Conservation (phyloP, 2,113 vertebrate genomes). For the Rhinopomastus cyanomelas region DNA sequence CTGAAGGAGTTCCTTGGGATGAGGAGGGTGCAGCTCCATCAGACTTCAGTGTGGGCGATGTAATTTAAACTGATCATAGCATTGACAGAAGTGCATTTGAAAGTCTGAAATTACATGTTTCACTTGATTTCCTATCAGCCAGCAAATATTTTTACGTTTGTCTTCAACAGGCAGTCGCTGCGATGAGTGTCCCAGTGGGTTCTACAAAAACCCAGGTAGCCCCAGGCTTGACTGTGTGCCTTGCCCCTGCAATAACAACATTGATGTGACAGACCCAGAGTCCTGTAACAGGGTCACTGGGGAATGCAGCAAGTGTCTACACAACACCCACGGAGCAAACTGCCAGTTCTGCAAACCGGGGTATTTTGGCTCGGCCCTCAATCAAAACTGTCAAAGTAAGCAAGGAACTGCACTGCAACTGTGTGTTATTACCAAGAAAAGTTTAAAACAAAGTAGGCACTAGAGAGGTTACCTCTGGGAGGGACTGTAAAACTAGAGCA, state of each 20-base stretch:
- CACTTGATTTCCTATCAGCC: neutral
- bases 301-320: constrained; percentile 81
- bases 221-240: constrained; percentile 60
- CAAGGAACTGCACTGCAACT: neutral
- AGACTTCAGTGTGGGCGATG: neutral
- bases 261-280: constrained; percentile 69
- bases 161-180: constrained; percentile 77
- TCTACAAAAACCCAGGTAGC: constrained; percentile 75
- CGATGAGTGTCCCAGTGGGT: constrained; percentile 79
- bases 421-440: neutral
- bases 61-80: neutral
- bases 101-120: neutral
- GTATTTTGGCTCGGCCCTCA: constrained; percentile 82
- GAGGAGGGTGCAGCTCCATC: neutral
- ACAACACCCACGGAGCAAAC: constrained; percentile 78
- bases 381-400: constrained; percentile 84
- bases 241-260: constrained; percentile 87
- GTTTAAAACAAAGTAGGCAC: neutral
- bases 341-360: constrained; percentile 86
- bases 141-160: constrained; percentile 1
- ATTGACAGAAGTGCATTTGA: too few species aligned
- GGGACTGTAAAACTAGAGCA: neutral
- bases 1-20: neutral
- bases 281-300: constrained; percentile 80
- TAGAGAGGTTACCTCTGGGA: neutral